Evolutionary conservation across 2,113 vertebrate genomes (phyloP).

Genomic region (Planiliza haematocheilus): DNA sequence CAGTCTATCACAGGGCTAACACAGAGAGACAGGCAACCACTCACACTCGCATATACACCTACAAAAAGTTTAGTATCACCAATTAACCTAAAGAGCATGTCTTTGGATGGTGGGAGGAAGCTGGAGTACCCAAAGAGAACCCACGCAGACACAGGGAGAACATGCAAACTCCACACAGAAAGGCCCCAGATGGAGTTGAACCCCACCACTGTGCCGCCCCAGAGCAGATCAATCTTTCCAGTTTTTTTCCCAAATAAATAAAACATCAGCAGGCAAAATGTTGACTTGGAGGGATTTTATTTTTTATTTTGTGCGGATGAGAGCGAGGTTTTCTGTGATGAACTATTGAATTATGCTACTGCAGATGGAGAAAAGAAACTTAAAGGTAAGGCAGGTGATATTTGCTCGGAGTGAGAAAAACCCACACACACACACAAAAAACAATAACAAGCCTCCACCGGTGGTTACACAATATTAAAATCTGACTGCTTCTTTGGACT

Average conservation of each 20-base stretch:
- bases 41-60: too few species aligned
- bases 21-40: too few species aligned
- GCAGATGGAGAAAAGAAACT: neutral
- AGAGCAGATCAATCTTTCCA: neutral
- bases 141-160: too few species aligned
- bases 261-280: slow-evolving; percentile 41
- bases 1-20: too few species aligned
- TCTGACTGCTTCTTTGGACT: slow-evolving; percentile 47
- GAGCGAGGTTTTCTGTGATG: neutral
- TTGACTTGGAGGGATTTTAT: slow-evolving; percentile 23
- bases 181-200: too few species aligned
- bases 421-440: neutral
- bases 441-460: slow-evolving; percentile 23
- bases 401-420: neutral
- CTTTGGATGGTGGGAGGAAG: too few species aligned
- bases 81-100: too few species aligned
- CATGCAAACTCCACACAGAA: too few species aligned
- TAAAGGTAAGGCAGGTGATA: neutral
- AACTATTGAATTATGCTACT: neutral
- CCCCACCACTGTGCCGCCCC: too few species aligned
- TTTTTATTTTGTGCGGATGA: neutral
- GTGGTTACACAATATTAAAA: slow-evolving; percentile 65
- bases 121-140: too few species aligned
- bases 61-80: too few species aligned
- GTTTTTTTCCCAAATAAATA: slow-evolving; percentile 33